These are phyloP conservation scores for Myzus persicae DNA, from an alignment of 1,140 invertebrate genomes.

Conservation along the genomic window DNA sequence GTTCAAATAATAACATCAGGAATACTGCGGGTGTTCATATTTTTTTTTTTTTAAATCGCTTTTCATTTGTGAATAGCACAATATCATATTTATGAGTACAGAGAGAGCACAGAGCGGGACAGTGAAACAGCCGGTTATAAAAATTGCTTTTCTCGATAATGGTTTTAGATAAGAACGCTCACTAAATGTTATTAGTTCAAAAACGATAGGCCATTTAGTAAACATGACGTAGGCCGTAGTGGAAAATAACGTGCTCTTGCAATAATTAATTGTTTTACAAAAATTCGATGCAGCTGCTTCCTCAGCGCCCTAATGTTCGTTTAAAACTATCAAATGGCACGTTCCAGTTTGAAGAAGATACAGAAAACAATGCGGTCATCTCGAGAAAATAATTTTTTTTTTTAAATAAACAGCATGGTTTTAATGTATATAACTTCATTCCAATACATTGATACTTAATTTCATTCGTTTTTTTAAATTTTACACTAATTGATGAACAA, in stretches of 20 bases:
- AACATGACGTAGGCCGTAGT: neutral
- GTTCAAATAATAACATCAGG: neutral
- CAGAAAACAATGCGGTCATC: neutral
- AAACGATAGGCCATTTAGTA: neutral
- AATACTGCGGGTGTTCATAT: neutral
- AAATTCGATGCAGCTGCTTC: neutral
- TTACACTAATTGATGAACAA: neutral
- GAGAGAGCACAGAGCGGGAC: neutral
- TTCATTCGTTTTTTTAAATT: neutral
- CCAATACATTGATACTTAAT: neutral
- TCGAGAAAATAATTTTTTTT: neutral
- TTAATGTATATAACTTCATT: no score
- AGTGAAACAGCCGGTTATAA: neutral
- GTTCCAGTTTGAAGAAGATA: neutral
- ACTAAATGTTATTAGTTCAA: neutral
- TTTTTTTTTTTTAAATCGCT: neutral
- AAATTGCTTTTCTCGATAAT: neutral
- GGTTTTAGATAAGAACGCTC: neutral
- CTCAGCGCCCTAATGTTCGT: neutral
- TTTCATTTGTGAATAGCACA: neutral
- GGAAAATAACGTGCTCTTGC: neutral
- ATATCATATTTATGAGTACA: neutral
- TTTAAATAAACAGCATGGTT: neutral
- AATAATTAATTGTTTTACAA: neutral
- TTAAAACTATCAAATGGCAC: neutral